These are phyloP conservation scores for Thecophora atra DNA, from an alignment of 2,888 invertebrate species.

Conservation along the genomic window DNA sequence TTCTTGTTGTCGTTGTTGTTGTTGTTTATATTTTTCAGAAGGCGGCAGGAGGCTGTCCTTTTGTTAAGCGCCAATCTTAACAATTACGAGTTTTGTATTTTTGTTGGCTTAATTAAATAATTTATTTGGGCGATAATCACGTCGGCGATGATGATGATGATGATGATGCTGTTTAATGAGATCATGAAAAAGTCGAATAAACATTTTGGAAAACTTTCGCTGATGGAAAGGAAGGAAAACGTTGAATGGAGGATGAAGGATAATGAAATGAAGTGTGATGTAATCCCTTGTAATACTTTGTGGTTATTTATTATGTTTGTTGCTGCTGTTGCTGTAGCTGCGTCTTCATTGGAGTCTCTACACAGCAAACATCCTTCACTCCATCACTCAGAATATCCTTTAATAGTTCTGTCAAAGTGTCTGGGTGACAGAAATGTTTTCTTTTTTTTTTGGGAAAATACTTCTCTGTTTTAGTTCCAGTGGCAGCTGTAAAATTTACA, in stretches of 20 bases:
- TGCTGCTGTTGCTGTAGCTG: neutral
- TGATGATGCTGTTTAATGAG: neutral
- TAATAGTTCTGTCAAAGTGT: neutral
- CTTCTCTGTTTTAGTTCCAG: too few species aligned
- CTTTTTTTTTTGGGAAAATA: too few species aligned
- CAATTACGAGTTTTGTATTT: too few species aligned
- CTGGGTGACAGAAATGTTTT: slow-evolving; percentile 7
- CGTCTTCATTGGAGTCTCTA: neutral
- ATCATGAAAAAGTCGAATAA: neutral
- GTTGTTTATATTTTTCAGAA: too few species aligned
- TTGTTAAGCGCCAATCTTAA: too few species aligned
- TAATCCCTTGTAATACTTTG: slow-evolving; percentile 15
- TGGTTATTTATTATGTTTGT: slow-evolving; percentile 2
- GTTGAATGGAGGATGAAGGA: neutral
- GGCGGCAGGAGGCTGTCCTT: too few species aligned
- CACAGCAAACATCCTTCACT: too few species aligned
- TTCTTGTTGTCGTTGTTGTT: neutral
- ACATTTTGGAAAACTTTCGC: neutral
- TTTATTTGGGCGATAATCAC: too few species aligned
- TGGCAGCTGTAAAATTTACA: neutral
- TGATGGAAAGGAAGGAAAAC: neutral
- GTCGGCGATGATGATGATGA: too few species aligned
- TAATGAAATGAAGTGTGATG: slow-evolving; percentile 2
- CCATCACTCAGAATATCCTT: neutral
- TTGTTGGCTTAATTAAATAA: too few species aligned